These are phyloP conservation scores for Salvelinus sp. DNA, from an alignment of 2,113 vertebrate species.

Conservation along the genomic window DNA sequence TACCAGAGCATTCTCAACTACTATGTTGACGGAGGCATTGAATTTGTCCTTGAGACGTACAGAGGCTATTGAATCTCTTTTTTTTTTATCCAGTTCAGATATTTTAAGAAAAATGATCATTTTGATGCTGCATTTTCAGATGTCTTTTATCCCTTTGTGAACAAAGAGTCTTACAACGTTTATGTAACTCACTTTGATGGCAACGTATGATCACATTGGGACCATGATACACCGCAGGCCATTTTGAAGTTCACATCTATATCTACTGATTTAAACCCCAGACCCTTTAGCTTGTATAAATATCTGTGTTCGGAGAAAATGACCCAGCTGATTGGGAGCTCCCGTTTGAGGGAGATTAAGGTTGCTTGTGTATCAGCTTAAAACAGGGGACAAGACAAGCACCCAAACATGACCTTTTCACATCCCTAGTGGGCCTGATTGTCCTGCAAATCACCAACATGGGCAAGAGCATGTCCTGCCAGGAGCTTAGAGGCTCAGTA, in stretches of 20 bases:
- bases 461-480: constrained; percentile 78
- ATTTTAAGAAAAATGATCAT: neutral
- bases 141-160: constrained; percentile 9
- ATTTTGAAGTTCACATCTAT: constrained; percentile 16
- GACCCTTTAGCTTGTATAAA: constrained; percentile 16
- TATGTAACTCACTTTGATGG: constrained; percentile 22
- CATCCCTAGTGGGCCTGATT: constrained; percentile 80
- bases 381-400: constrained; percentile 69
- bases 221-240: neutral
- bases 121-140: neutral
- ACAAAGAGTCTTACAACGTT: constrained; percentile 8
- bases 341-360: constrained; percentile 74
- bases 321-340: constrained; percentile 58
- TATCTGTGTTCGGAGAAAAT: neutral
- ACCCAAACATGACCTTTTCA: constrained; percentile 77
- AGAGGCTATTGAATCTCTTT: neutral
- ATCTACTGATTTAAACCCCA: constrained; percentile 19
- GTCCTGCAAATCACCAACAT: constrained; percentile 85
- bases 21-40: neutral
- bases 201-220: neutral
- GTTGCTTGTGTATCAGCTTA: constrained; percentile 80
- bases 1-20: neutral
- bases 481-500: constrained; percentile 68
- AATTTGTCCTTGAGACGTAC: neutral
- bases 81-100: neutral